Evolutionary conservation across 1,140 invertebrate genomes (phyloP), one percentile per base, ranked within the genome.

Genomic region (Drosophila tropicalis): DNA sequence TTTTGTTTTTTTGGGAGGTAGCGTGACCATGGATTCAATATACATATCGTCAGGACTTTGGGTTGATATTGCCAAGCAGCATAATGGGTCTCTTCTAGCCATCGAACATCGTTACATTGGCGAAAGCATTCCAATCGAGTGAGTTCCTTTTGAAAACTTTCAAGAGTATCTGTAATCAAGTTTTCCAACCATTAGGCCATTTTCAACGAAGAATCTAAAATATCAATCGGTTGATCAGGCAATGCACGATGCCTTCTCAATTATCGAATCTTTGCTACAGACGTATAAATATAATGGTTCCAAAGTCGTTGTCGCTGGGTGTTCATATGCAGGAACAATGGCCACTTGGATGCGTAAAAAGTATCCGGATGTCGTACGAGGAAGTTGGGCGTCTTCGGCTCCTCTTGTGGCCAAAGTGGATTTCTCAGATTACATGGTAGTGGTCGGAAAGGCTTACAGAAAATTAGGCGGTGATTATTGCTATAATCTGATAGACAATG

Each of bases 31-130:
- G 44, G 79, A 76, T 9, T 67, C 92, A 0, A 92, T 92, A 3
- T 94, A 89, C 72, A 87, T 95, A n/a, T 67, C 80, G 39, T 80
- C 71, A 5, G 95, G 95, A 10, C 93, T 94, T 47, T 94, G 95
- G 93, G 93, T 92, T 71, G 92, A 94, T 25, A 92, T 95, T 72
- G 95, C 94, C 22, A 93, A 93, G 61, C 92, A 95, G 47, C 94
- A 96, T 79, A 93, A 93, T 41, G 97, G 96, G 4, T 93, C 93
- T n/a, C 90, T 94, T 78, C 93, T 94, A 62, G 95, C 95, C 67
- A 94, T 97, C 1, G 97, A 98, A 85, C 97, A 98, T 92, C 94
- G 97, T n/a, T n/a, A n/a, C n/a, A n/a, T n/a, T n/a, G n/a, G n/a
- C n/a, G n/a, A n/a, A n/a, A n/a, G n/a, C n/a, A n/a, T n/a, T n/a